Evolutionary conservation across 1,140 invertebrate genomes (phyloP), one percentile per base, ranked within the genome.

Genomic region (Drosophila baimaii): DNA sequence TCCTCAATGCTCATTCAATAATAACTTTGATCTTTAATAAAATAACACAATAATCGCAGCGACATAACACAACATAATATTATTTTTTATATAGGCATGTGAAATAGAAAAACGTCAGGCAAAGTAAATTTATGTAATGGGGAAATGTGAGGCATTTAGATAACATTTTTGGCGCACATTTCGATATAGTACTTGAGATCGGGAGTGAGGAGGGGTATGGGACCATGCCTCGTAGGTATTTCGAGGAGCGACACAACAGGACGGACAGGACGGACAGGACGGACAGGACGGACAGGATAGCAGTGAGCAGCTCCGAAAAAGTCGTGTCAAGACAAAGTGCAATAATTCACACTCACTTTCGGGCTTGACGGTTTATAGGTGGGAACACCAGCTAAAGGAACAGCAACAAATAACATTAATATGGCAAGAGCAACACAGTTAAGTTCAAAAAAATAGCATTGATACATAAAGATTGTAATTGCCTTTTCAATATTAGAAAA

Each of bases 281-380:
- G 23, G 59, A 31, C 21, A 65, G 59, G 39, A 61, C 46, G 23
- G 59, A 31, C 21, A 65, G 59, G 39, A 44, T 47, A 47, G 51
- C 47, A 51, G 57, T 43, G 15, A 39, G 46, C 56, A 33, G 46
- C 29, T 33, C 71, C 51, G 31, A 44, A 66, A 68, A 81, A 82
- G 79, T 83, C 84, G 79, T 86, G 83, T 88, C 63, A 65, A 55
- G 77, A 75, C 83, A 83, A 88, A 86, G 83, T 86, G 83, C 83
- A 88, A 86, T 86, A 86, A 88, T 88, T 86, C 83, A 86, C 83
- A 86, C 84, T 86, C 83, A 86, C 83, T 86, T 86, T 82, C 63
- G 68, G 47, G 76, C 71, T 85, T 81, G 82, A 85, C 79, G 74
- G 58, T 69, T 77, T 56, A 70, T 64, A 64, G 80, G 75, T 68